A percentile compares a stretch with the other conserved stretches of the same genome.
Conservation (phyloP, 2,797 vertebrate species). For the Malacoraja senta region DNA sequence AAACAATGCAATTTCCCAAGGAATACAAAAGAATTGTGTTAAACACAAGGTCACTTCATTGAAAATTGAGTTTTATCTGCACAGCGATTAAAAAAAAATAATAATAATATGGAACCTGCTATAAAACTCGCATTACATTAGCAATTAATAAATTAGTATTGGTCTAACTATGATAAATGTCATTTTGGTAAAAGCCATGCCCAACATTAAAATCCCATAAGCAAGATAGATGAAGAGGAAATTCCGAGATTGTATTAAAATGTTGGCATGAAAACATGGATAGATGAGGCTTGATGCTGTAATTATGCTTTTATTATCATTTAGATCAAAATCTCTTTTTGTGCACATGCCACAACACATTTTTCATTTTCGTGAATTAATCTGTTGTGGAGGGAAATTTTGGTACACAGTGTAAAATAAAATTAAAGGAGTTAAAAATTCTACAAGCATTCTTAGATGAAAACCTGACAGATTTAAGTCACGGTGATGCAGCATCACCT, state of each 20-base stretch:
- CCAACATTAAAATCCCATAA: constrained; percentile 33
- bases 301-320: constrained; percentile 21
- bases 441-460: background rate
- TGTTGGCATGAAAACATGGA: background rate
- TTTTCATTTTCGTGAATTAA: background rate
- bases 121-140: background rate
- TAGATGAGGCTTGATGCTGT: background rate
- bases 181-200: constrained; percentile 16
- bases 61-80: constrained; percentile 25
- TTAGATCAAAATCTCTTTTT: constrained; percentile 16
- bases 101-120: background rate
- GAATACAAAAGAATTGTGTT: background rate
- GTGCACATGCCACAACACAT: background rate
- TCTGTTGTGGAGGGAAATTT: constrained; percentile 3
- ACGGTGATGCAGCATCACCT: background rate
- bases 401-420: constrained; percentile 3
- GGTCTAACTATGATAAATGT: constrained; percentile 33
- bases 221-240: constrained; percentile 8
- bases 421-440: background rate
- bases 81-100: background rate
- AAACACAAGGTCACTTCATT: constrained; percentile 5
- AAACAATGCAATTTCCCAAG: background rate
- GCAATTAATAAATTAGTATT: constrained; percentile 32
- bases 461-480: constrained; percentile 15
- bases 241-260: constrained; percentile 15